Base-by-base conservation (phyloP, 1,140 invertebrate genomes). In the Bursaphelenchus mucronatus region DNA sequence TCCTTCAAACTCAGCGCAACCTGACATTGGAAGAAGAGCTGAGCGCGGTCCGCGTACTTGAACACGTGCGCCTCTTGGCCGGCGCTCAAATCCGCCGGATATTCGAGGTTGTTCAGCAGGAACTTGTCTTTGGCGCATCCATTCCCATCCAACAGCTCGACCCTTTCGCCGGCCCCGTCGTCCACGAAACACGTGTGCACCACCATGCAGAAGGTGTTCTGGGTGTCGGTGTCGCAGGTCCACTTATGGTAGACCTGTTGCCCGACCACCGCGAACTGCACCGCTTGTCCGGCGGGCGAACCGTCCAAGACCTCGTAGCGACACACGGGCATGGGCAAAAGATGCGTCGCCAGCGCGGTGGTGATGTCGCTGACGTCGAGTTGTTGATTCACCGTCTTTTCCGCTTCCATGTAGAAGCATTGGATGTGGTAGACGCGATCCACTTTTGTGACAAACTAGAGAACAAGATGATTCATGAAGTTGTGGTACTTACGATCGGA, bases 1-100 rank as follows among this genome's bases (percentile, higher is more conserved):
- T 76, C 75, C 63, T 76, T 76, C 40, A 76, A 66, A 43, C 69
- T 75, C 40, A 76, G 73, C 30, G 56, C 61, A 45, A 76, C 70
- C 54, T 78, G 75, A 64, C 75, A 76, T 65, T 76, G 75, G 63
- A 69, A 76, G 64, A 78, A 75, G 10, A 76, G 67, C 30, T 67
- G 59, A 8, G 71, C 64, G 41, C 66, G 8, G 50, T 76, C 75
- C 15, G 75, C 75, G 54, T 76, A 76, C 61, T 76, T 76, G 73
- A 69, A 76, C n/a, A 76, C 73, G 55, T 78, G 75, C 21, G 75
- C 73, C 62, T 76, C 73, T 57, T 76, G 75, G 9, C 75, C 75
- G 55, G 75, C 75, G 44, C 59, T 73, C 46, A 76, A 50, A 55
- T 76, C 75, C 30, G 50, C 67, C 54, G 69, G 69, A 45, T 76